phyloP scores from a whole-genome alignment of 64 coral and sea anemone genomes.

The Montipora foliosa region DNA sequence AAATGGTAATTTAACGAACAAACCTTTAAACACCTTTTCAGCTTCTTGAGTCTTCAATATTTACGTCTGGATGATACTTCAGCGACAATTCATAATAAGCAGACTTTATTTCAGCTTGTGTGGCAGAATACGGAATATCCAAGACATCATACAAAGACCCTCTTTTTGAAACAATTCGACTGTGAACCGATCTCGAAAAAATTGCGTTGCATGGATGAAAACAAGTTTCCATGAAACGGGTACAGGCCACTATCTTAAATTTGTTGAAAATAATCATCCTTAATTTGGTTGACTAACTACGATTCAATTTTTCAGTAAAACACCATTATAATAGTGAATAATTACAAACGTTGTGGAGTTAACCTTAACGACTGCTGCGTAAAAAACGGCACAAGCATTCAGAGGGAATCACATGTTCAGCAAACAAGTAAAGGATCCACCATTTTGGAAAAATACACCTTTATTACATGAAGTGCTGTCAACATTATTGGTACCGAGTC shows the following conservation, averaged over 20 bases:
- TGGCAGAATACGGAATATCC: conserved; percentile 74
- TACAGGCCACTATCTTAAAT: not conserved
- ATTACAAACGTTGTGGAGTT: no score
- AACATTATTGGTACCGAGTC: no score
- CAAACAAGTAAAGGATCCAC: no score
- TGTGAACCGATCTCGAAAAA: not conserved
- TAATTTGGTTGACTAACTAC: no score
- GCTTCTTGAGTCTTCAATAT: conserved; percentile 31
- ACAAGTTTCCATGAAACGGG: not conserved
- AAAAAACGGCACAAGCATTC: no score
- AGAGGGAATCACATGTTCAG: no score
- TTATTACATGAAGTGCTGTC: no score
- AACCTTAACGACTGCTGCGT: no score
- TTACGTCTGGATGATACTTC: conserved; percentile 85
- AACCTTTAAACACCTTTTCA: conserved; percentile 77
- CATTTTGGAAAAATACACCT: no score
- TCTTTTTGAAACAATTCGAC: not conserved
- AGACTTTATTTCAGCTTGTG: conserved; percentile 81
- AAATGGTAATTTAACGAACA: not conserved
- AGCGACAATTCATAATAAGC: conserved; percentile 84
- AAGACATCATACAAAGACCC: conserved; percentile 74
- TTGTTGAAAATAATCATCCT: no score
- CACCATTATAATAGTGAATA: not conserved
- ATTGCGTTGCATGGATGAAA: not conserved
- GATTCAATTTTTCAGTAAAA: not conserved